Percentiles rank a stretch among this genome's conserved stretches.
These are phyloP conservation scores for Mormyrus proboscirostris DNA, from an alignment of 2,797 vertebrate species.

Conservation along the genomic window DNA sequence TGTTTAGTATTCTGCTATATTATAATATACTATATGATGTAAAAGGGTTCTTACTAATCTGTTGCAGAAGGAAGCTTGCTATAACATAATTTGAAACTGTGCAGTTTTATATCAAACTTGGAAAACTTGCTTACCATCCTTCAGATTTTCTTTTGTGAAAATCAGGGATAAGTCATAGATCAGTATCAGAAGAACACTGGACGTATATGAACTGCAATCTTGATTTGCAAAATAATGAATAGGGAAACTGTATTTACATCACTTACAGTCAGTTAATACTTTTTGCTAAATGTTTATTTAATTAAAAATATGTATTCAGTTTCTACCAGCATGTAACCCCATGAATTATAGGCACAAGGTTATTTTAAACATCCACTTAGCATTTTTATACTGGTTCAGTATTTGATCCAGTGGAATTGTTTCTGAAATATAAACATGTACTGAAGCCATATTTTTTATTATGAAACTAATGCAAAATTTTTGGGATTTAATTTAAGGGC, in stretches of 20 bases:
- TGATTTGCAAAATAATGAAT: background rate
- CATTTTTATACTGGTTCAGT: background rate
- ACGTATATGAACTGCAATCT: background rate
- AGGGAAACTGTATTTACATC: background rate
- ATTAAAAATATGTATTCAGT: background rate
- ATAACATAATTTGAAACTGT: background rate
- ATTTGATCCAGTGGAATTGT: background rate
- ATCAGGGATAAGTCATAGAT: background rate
- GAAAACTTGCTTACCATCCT: background rate
- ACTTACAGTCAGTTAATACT: background rate
- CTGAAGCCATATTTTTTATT: background rate
- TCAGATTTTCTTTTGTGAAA: constrained; percentile 18
- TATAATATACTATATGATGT: background rate
- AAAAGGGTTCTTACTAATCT: background rate
- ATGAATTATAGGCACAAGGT: background rate
- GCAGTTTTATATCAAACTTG: constrained; percentile 18
- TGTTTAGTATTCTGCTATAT: background rate
- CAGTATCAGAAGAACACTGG: background rate
- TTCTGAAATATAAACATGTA: background rate
- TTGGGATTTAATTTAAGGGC: background rate
- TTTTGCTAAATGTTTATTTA: background rate
- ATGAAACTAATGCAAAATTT: constrained; percentile 12
- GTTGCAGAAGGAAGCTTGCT: background rate
- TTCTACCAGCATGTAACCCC: background rate
- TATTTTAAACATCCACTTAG: constrained; percentile 33